Evolutionary conservation across 1,140 invertebrate species (phyloP).

Genomic region (Formica selysi): DNA sequence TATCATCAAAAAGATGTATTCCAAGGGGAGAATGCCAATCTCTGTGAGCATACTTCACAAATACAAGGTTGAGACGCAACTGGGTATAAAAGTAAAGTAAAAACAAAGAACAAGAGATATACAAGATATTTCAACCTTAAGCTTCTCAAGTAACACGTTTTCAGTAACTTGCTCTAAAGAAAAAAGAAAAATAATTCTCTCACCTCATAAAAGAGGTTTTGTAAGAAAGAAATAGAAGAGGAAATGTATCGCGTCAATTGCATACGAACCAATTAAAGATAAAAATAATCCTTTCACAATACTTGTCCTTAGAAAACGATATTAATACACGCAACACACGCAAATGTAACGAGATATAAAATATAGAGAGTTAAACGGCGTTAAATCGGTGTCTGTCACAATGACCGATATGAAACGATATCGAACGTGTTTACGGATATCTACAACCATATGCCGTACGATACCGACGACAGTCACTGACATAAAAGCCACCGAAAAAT

Average conservation of each 20-base stretch:
- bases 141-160: not conserved
- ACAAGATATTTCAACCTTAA: not conserved
- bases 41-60: slow-evolving; percentile 3
- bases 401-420: slow-evolving; percentile 31
- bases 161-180: not conserved
- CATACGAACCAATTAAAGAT: no score
- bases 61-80: not conserved
- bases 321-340: no score
- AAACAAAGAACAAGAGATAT: slow-evolving; percentile 21
- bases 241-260: no score
- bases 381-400: slow-evolving; percentile 14
- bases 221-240: no score
- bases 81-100: not conserved
- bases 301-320: no score
- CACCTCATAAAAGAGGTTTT: not conserved
- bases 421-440: slow-evolving; percentile 30
- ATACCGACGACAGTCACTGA: slow-evolving; percentile 15
- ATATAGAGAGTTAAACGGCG: not conserved
- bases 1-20: slow-evolving; percentile 50
- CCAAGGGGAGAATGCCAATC: not conserved
- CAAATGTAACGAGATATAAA: no score
- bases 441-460: not conserved
- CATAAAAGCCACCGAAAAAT: slow-evolving; percentile 53
- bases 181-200: not conserved
- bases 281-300: no score